Evolutionary conservation across 2,888 invertebrate species (phyloP), one percentile per base, ranked within the genome.

Genomic region (Entomobrya multifasciata): DNA sequence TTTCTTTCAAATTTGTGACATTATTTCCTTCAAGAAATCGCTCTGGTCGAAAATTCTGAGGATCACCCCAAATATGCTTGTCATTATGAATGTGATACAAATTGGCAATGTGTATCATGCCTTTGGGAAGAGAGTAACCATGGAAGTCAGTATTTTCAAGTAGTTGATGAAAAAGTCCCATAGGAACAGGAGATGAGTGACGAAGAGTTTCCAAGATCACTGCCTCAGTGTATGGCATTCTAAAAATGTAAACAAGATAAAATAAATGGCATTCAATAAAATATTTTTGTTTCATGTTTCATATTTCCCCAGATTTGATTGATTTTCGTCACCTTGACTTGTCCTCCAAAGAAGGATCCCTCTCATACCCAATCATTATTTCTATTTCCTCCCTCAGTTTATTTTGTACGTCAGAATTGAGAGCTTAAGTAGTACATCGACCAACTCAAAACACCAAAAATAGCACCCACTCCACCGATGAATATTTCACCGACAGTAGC

Each of bases 31-130:
- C 87, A 10, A 90, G 62, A 52, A 90, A 90, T 78, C 90, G 74
- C 72, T 90, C 90, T 0, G 90, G 90, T 55, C 89, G 80, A 57
- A 90, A 90, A 10, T 62, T 81, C 13, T 88, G 85, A 11, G 90
- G 89, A 72, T 90, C 89, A 0, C 88, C 88, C 90, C 90, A 90
- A 65, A 86, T 79, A 1, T 80, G 70, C 17, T 62, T 57, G 77
- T 90, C 88, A 52, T 87, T 81, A 77, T 87, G 88, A 11, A 84
- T 62, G 10, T 65, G 70, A 30, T 82, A 90, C 5, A 87, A 22
- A 52, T 90, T 89, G 0, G 87, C 77, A 4, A 89, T 76, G 8
- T 90, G 65, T 67, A 88, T 78, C 3, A 89, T 86, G 2, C 27
- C 72, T 27, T 72, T 72, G 1, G 47, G 49, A 1, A 72, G 15